These are phyloP conservation scores for Montifringilla adamsi DNA, from an alignment of 2,113 vertebrate genomes.

Conservation along the genomic window DNA sequence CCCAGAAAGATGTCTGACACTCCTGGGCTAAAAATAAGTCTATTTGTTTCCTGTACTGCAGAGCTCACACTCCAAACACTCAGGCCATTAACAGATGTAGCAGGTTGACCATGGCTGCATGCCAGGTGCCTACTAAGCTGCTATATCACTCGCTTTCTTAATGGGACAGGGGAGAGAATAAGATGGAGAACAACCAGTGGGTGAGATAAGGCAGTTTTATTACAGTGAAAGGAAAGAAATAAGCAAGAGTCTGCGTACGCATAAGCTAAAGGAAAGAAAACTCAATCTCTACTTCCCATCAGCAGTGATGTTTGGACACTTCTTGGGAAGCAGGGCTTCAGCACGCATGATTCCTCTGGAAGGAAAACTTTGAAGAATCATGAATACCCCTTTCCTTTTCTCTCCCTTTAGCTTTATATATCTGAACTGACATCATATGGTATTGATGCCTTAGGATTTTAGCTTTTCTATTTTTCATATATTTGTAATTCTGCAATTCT, in stretches of 20 bases:
- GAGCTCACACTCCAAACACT: background rate
- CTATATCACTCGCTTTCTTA: background rate
- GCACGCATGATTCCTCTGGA: background rate
- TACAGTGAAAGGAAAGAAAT: background rate
- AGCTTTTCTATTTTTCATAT: background rate
- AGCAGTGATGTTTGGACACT: background rate
- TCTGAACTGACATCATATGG: background rate
- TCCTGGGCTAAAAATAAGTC: background rate
- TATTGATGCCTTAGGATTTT: background rate
- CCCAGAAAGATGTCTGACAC: background rate
- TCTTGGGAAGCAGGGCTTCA: background rate
- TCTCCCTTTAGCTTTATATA: background rate
- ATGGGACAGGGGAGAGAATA: background rate
- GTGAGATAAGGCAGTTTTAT: background rate
- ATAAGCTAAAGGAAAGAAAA: background rate
- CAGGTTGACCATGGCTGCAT: background rate
- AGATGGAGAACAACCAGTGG: background rate
- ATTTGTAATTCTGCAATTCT: background rate
- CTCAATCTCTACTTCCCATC: background rate
- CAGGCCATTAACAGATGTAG: background rate
- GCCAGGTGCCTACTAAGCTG: background rate
- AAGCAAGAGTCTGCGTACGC: background rate
- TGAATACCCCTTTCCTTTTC: background rate
- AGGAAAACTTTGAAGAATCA: background rate
- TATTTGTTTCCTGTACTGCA: background rate